Evolutionary conservation across 1,140 invertebrate genomes (phyloP).

Genomic region (Heliconius eleuchia): DNA sequence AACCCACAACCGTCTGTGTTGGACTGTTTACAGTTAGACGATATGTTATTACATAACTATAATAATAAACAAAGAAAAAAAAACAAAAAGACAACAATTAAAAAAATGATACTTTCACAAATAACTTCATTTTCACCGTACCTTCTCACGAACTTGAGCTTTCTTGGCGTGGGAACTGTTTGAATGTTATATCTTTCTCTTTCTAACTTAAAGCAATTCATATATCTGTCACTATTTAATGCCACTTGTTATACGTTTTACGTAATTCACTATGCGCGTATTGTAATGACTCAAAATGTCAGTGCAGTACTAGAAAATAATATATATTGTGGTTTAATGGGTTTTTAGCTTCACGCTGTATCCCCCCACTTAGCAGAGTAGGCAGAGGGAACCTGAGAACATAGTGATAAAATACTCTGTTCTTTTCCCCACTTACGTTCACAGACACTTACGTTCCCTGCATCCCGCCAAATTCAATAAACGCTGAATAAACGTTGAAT

Average conservation of each 20-base stretch:
- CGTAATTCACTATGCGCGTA: constrained; percentile 22
- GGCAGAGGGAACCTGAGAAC: too few species aligned
- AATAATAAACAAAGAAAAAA: not conserved
- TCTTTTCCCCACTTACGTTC: too few species aligned
- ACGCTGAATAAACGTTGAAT: too few species aligned
- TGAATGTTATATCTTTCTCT: constrained; percentile 11
- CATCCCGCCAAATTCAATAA: too few species aligned
- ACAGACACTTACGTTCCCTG: too few species aligned
- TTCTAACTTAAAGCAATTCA: not conserved
- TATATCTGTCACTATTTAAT: constrained; percentile 12
- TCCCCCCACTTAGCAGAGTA: too few species aligned
- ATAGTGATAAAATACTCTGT: too few species aligned
- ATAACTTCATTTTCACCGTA: constrained; percentile 46
- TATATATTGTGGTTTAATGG: not conserved
- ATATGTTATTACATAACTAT: not conserved
- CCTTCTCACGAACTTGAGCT: constrained; percentile 63
- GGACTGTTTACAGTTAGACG: not conserved
- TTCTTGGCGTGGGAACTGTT: constrained; percentile 47
- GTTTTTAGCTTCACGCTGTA: too few species aligned
- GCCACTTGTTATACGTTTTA: constrained; percentile 23
- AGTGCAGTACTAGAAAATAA: constrained; percentile 7
- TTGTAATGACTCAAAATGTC: constrained; percentile 16
- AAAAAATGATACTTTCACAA: constrained; percentile 30
- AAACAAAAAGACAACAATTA: not conserved
- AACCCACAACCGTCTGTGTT: not conserved